Conservation (phyloP, 1,140 invertebrate species). For the Conus ventricosus region DNA sequence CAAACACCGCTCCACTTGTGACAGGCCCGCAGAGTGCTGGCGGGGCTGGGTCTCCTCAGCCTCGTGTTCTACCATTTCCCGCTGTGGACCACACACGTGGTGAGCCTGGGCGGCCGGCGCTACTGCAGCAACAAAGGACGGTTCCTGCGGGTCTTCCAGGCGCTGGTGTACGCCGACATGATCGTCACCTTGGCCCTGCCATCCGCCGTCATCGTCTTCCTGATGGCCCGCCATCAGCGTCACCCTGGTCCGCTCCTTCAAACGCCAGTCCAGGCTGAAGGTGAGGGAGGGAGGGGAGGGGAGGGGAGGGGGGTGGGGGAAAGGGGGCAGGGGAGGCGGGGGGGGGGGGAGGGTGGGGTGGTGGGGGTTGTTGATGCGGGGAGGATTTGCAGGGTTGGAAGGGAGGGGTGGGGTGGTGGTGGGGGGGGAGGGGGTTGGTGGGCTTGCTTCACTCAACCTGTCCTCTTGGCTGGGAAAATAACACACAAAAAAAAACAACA, state of each 20-base stretch:
- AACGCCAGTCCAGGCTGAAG: constrained; percentile 37
- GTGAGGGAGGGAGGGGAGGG: neutral
- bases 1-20: too few relatives aligned
- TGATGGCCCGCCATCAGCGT: constrained; percentile 79
- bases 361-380: too few relatives aligned
- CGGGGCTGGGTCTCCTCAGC: constrained; percentile 38
- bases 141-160: constrained; percentile 70
- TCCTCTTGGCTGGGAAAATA: too few relatives aligned
- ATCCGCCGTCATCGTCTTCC: constrained; percentile 77
- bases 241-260: constrained; percentile 45
- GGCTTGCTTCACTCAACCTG: too few relatives aligned
- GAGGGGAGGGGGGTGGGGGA: too few relatives aligned
- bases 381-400: too few relatives aligned
- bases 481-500: too few relatives aligned
- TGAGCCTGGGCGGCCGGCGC: neutral
- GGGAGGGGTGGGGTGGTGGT: too few relatives aligned
- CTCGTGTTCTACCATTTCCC: constrained; percentile 55
- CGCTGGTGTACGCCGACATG: constrained; percentile 78
- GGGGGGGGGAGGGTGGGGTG: too few relatives aligned
- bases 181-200: constrained; percentile 78
- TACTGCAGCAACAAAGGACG: constrained; percentile 34
- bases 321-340: too few relatives aligned
- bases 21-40: constrained; percentile 35
- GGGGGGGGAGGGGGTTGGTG: too few relatives aligned
- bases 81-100: constrained; percentile 49